Evolutionary conservation across 2,888 invertebrate genomes (phyloP).

Genomic region (Drosophila nr. perissopoda): DNA sequence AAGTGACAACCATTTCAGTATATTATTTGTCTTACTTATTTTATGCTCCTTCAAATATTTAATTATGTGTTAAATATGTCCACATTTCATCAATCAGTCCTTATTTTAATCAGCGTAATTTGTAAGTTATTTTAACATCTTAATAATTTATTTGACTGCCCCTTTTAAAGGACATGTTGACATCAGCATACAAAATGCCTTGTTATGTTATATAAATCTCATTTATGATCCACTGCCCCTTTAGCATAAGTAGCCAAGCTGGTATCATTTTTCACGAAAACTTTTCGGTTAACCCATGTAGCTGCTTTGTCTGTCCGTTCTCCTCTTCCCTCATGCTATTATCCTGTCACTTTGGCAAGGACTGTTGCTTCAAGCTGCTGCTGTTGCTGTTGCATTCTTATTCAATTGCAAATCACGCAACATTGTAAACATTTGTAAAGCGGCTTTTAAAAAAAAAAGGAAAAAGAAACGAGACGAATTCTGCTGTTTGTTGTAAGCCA

Average conservation of each 20-base stretch:
- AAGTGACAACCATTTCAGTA: not conserved
- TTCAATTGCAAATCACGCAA: conserved; percentile 80
- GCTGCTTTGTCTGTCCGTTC: not conserved
- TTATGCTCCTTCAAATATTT: not conserved
- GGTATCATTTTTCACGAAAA: conserved; percentile 32
- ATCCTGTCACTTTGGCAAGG: conserved; percentile 17
- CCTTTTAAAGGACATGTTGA: not conserved
- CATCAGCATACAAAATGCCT: not conserved
- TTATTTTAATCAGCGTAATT: not conserved
- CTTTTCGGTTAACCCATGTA: conserved; percentile 44
- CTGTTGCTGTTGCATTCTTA: conserved; percentile 51
- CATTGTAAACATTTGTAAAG: conserved; percentile 80
- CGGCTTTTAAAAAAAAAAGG: conserved; percentile 59
- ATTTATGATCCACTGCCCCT: not conserved
- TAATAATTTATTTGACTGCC: not conserved
- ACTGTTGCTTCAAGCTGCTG: conserved; percentile 32
- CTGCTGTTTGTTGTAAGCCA: conserved; percentile 55
- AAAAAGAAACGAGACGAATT: conserved; percentile 19
- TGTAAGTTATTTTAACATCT: not conserved
- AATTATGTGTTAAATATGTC: not conserved
- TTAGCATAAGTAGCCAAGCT: conserved; percentile 11
- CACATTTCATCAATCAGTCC: not conserved
- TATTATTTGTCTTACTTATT: not conserved
- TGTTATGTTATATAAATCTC: conserved; percentile 9
- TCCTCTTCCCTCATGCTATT: not conserved